These are phyloP conservation scores for Antheraea pernyi DNA, from an alignment of 1,140 invertebrate species.

Conservation along the genomic window DNA sequence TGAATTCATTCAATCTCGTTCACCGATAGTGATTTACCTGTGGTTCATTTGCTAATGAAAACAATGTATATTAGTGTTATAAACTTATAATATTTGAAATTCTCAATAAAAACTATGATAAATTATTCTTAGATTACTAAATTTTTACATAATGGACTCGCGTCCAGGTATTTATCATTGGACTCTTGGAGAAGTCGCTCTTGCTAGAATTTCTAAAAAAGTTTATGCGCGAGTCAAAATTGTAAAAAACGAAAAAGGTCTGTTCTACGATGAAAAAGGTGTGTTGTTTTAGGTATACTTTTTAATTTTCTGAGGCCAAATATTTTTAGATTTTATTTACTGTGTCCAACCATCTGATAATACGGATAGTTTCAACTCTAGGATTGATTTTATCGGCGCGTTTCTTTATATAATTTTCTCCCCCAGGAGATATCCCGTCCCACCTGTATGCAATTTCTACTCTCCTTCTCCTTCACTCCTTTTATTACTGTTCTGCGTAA, in stretches of 20 bases:
- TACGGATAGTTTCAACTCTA: not conserved
- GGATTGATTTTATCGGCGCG: too few relatives aligned
- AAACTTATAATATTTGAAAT: not conserved
- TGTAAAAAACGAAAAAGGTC: slow-evolving; percentile 60
- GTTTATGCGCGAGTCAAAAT: slow-evolving; percentile 62
- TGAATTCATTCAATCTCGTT: too few relatives aligned
- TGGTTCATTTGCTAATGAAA: not conserved
- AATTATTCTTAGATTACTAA: not conserved
- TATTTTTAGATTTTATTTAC: not conserved
- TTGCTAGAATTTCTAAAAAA: slow-evolving; percentile 57
- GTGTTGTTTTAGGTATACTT: not conserved
- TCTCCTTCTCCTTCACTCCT: too few relatives aligned
- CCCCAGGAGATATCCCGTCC: too few relatives aligned
- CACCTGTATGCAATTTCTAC: too few relatives aligned
- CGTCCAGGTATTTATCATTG: slow-evolving; percentile 47
- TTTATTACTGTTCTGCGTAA: too few relatives aligned
- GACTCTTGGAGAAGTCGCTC: slow-evolving; percentile 63
- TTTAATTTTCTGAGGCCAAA: not conserved
- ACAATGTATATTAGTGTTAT: not conserved
- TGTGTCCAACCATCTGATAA: not conserved
- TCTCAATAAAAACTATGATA: not conserved
- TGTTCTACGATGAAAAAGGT: slow-evolving; percentile 69
- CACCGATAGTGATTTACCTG: not conserved
- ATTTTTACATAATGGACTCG: slow-evolving; percentile 13
- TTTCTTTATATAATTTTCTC: too few relatives aligned